These are phyloP conservation scores for Drosophila hydei DNA, from an alignment of 1,140 invertebrate species.

Conservation along the genomic window DNA sequence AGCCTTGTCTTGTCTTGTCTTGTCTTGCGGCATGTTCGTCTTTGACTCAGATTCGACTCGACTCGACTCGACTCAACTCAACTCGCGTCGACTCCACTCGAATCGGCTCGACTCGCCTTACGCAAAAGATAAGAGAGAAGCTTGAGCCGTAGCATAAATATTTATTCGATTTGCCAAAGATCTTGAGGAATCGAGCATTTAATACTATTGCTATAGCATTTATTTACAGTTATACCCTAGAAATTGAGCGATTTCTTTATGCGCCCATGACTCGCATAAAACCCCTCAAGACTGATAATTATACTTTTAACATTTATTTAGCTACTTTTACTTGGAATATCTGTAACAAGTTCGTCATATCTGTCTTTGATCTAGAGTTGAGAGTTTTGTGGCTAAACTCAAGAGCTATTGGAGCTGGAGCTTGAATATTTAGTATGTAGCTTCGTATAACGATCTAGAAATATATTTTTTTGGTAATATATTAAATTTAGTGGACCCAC, in stretches of 20 bases:
- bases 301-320: no score
- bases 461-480: no score
- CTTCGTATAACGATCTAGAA: no score
- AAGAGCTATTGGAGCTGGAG: no score
- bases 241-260: neutral
- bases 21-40: no score
- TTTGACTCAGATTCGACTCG: neutral
- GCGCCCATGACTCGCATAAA: no score
- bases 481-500: neutral
- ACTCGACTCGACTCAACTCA: slow-evolving; percentile 1
- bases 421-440: no score
- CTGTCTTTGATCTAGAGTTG: no score
- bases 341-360: no score
- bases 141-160: slow-evolving; percentile 38
- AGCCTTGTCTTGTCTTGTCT: neutral
- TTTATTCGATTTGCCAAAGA: slow-evolving; percentile 40
- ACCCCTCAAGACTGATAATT: no score
- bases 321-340: no score
- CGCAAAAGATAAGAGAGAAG: slow-evolving; percentile 19
- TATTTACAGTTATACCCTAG: slow-evolving; percentile 12
- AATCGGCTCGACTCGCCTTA: slow-evolving; percentile 23
- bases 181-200: neutral
- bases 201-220: slow-evolving; percentile 20
- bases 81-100: slow-evolving; percentile 28
- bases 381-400: no score